phyloP scores from a whole-genome alignment of 2,888 invertebrate species.

The Tenthredo amoena region DNA sequence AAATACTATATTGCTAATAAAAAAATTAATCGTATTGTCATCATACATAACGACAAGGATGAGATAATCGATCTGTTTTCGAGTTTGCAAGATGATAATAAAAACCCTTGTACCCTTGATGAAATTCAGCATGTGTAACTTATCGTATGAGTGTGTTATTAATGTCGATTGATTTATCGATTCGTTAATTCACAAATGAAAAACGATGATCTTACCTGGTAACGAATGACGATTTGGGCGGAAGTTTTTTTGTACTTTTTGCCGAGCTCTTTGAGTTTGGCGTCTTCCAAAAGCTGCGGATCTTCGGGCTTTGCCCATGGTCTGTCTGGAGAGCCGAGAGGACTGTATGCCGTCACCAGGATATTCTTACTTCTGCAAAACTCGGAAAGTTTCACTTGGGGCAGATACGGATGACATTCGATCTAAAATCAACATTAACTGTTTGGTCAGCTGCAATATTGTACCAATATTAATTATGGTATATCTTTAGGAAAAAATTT shows the following conservation, averaged over 20 bases:
- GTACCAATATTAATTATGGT: neutral
- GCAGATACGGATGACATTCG: conserved; percentile 91
- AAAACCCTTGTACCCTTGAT: conserved; percentile 57
- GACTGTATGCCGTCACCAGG: conserved; percentile 89
- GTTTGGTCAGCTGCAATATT: neutral
- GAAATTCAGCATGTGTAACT: neutral
- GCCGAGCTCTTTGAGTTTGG: conserved; percentile 83
- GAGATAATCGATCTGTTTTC: neutral
- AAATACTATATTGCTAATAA: conserved; percentile 65
- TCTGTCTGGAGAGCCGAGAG: conserved; percentile 90
- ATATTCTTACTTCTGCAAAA: conserved; percentile 85
- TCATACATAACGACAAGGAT: neutral
- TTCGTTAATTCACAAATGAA: neutral
- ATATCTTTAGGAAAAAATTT: neutral
- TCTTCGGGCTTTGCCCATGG: conserved; percentile 90
- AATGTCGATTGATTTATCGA: neutral
- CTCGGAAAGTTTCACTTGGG: conserved; percentile 84
- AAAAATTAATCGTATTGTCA: neutral
- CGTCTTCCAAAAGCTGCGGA: conserved; percentile 86
- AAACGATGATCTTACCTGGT: conserved; percentile 77
- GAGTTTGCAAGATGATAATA: neutral
- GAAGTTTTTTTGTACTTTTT: conserved; percentile 83
- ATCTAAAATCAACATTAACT: conserved; percentile 79
- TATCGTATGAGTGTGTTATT: neutral
- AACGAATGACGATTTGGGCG: conserved; percentile 86